These are phyloP conservation scores for Drosophila sucinea DNA, from an alignment of 1,140 invertebrate species.

Conservation along the genomic window DNA sequence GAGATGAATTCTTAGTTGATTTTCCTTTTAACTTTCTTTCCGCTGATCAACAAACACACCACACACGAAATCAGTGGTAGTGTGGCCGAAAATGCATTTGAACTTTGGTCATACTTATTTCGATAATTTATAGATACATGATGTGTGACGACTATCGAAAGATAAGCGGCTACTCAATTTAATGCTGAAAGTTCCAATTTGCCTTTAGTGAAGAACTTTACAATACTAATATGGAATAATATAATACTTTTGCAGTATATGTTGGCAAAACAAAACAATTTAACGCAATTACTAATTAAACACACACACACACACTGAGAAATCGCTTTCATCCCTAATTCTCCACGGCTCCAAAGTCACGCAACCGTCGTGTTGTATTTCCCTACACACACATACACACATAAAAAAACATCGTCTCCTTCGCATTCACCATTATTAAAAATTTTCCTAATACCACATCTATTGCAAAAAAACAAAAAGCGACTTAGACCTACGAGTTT, in stretches of 20 bases:
- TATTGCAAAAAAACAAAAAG: slow-evolving; percentile 20
- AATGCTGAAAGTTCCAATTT: background rate
- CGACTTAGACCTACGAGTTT: slow-evolving; percentile 28
- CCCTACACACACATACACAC: slow-evolving; percentile 2
- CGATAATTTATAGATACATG: slow-evolving; percentile 7
- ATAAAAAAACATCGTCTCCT: slow-evolving; percentile 8
- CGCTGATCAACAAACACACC: slow-evolving; percentile 72
- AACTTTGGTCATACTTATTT: slow-evolving; percentile 6
- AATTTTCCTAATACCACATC: slow-evolving; percentile 28
- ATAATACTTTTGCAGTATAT: background rate
- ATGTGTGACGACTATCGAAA: background rate
- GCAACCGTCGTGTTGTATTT: slow-evolving; percentile 7
- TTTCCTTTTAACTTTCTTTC: slow-evolving; percentile 59
- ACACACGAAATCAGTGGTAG: slow-evolving; percentile 43
- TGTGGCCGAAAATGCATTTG: background rate
- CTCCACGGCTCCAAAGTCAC: background rate
- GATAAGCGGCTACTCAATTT: slow-evolving; percentile 1
- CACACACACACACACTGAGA: no score
- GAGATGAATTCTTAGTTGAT: slow-evolving; percentile 50
- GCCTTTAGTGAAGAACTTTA: background rate
- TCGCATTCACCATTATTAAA: background rate
- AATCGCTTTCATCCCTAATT: slow-evolving; percentile 10
- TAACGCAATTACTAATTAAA: no score
- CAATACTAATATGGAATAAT: background rate
- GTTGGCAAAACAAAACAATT: background rate